Percentiles rank a stretch among this genome's conserved stretches.
These are phyloP conservation scores for Indicator maculatus DNA, from an alignment of 2,113 vertebrate genomes.

Conservation along the genomic window DNA sequence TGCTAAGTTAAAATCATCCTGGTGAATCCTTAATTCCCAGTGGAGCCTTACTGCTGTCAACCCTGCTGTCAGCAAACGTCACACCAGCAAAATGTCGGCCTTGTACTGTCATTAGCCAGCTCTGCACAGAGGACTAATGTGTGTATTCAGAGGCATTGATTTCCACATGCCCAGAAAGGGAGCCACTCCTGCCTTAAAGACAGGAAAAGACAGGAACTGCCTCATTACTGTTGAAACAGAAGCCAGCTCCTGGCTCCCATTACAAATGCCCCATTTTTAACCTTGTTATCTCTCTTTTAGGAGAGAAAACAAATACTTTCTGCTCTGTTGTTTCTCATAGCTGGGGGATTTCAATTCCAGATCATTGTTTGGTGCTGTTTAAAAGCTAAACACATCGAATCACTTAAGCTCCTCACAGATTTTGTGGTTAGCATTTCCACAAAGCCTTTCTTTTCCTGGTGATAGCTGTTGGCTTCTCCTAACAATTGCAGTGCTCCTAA, in stretches of 20 bases:
- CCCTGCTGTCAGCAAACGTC: not conserved
- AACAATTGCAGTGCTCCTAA: not conserved
- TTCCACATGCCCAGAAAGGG: not conserved
- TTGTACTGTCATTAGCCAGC: accelerated
- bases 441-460: not conserved
- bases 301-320: not conserved
- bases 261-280: not conserved
- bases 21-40: not conserved
- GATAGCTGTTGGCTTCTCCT: not conserved
- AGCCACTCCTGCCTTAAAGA: not conserved
- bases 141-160: not conserved
- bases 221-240: not conserved
- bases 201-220: not conserved
- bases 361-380: not conserved
- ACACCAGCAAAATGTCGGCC: not conserved
- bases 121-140: not conserved
- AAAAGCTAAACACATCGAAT: not conserved
- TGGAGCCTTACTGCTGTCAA: not conserved
- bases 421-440: not conserved
- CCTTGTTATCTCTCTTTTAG: not conserved
- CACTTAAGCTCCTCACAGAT: not conserved
- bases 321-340: not conserved
- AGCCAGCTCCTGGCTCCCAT: not conserved
- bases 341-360: not conserved
- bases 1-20: not conserved